Conservation (phyloP, 2,888 invertebrate genomes). For the Caenorhabditis afra region DNA sequence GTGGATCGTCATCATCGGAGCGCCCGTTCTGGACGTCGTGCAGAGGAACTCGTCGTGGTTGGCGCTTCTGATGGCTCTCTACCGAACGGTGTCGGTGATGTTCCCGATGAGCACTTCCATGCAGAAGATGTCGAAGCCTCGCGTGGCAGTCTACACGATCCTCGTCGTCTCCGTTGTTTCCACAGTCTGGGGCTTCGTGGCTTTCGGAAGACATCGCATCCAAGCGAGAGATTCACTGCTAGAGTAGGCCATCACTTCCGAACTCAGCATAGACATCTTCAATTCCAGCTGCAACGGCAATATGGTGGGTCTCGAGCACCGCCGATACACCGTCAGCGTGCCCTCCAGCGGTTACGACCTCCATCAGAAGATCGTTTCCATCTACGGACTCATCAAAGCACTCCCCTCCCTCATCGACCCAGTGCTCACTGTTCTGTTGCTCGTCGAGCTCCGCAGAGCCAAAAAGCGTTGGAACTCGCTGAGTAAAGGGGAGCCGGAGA, state of each 20-base stretch:
- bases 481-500: neutral
- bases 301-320: neutral
- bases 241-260: no score
- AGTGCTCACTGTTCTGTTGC: neutral
- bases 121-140: neutral
- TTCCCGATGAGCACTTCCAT: neutral
- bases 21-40: no score
- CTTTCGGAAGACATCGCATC: neutral
- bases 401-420: constrained; percentile 18
- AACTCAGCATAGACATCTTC: no score
- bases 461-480: neutral
- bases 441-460: constrained; percentile 2
- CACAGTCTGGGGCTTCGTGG: neutral
- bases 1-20: no score
- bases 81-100: neutral
- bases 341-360: neutral
- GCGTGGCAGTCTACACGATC: neutral
- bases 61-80: neutral
- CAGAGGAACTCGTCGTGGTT: neutral
- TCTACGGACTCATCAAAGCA: constrained; percentile 20
- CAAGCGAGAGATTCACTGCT: neutral
- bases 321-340: constrained; percentile 2
- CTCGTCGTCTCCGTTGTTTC: neutral
- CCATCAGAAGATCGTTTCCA: neutral
- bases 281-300: constrained; percentile 25